These are phyloP conservation scores for Oreochromis tanganicae DNA, from an alignment of 2,113 vertebrate species.

Conservation along the genomic window DNA sequence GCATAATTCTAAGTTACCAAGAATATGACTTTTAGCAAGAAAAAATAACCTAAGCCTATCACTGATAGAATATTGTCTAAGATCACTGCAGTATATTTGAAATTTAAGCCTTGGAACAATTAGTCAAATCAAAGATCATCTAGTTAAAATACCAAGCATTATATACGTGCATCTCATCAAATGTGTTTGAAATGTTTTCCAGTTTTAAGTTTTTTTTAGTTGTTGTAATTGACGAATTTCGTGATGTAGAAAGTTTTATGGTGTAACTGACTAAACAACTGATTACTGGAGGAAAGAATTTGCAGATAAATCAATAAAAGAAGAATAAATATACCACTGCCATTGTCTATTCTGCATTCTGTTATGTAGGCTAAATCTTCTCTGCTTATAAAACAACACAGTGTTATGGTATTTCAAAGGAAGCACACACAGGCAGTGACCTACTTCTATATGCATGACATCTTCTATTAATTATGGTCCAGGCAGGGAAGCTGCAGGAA, in stretches of 20 bases:
- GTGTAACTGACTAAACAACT: neutral
- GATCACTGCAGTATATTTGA: neutral
- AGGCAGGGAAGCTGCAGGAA: neutral
- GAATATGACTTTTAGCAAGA: neutral
- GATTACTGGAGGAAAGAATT: neutral
- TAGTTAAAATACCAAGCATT: neutral
- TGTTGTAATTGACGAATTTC: neutral
- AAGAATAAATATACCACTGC: neutral
- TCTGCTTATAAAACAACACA: neutral
- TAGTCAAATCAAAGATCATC: neutral
- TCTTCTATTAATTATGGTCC: conserved; percentile 26
- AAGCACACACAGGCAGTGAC: neutral
- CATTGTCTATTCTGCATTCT: neutral
- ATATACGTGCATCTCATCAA: neutral
- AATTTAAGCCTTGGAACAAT: neutral
- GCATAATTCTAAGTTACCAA: neutral
- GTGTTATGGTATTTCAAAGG: neutral
- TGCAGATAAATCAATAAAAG: neutral
- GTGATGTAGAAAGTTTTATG: neutral
- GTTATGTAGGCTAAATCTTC: neutral
- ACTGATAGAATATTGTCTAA: neutral
- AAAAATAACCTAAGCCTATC: fast-evolving
- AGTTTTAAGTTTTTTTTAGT: neutral
- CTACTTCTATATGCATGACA: conserved; percentile 19
- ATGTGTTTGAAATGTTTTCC: neutral